phyloP scores from a whole-genome alignment of 2,113 vertebrate species.

The Cephalopterus ornatus region DNA sequence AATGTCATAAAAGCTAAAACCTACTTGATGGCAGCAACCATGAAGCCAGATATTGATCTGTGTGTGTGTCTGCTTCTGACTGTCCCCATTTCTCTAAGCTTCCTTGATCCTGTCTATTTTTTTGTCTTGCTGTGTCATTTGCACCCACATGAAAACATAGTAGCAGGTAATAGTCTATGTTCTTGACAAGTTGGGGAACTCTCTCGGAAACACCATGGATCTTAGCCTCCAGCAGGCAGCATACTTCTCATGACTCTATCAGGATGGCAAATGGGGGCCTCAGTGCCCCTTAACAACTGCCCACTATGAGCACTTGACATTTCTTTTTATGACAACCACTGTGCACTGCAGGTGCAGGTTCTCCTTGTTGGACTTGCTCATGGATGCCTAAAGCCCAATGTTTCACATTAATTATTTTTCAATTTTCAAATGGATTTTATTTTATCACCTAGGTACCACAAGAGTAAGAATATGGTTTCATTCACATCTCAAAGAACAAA shows the following conservation, averaged over 20 bases:
- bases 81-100: not conserved
- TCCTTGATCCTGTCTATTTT: not conserved
- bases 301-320: accelerated
- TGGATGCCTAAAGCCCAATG: accelerated
- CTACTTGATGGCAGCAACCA: not conserved
- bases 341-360: not conserved
- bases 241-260: not conserved
- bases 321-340: not conserved
- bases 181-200: accelerated
- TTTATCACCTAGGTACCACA: not conserved
- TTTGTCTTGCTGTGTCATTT: accelerated
- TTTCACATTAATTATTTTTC: not conserved
- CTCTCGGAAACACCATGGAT: accelerated
- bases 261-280: not conserved
- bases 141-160: not conserved
- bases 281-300: not conserved
- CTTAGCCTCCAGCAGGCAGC: not conserved
- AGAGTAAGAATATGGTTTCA: not conserved
- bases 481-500: not conserved
- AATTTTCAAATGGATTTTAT: not conserved
- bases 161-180: not conserved
- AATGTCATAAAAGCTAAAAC: not conserved
- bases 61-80: not conserved
- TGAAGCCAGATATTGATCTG: accelerated
- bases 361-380: not conserved